Evolutionary conservation across 2,113 vertebrate species (phyloP).

Genomic region (Raja brachyura): DNA sequence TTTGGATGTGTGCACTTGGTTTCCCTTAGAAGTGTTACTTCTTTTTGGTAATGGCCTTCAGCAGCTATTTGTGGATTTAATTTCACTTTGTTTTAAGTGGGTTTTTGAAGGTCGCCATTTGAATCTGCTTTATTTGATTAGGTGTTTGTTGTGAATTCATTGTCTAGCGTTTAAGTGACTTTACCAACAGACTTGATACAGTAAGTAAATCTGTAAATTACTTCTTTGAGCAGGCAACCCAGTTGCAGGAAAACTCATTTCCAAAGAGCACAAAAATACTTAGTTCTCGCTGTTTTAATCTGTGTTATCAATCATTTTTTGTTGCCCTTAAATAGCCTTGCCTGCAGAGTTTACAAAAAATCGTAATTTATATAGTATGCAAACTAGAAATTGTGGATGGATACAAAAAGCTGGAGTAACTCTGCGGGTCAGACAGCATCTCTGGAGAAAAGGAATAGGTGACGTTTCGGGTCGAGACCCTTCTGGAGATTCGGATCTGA

Average conservation of each 20-base stretch:
- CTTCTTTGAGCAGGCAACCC: no score
- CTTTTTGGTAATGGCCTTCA: background rate
- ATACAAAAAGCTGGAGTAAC: no score
- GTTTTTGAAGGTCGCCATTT: background rate
- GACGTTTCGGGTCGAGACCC: no score
- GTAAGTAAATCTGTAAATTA: no score
- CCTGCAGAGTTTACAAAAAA: no score
- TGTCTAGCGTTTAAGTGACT: background rate
- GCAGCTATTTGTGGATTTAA: constrained; percentile 8
- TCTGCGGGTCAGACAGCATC: no score
- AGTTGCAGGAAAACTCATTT: background rate
- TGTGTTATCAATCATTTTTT: background rate
- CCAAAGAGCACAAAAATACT: background rate
- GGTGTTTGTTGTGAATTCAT: background rate
- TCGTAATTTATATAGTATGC: no score
- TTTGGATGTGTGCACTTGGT: background rate
- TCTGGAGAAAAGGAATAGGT: no score
- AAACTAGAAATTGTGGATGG: no score
- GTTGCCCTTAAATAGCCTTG: background rate
- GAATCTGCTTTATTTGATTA: background rate
- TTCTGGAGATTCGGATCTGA: background rate
- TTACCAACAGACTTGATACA: background rate
- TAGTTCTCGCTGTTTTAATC: background rate
- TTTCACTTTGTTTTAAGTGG: background rate
- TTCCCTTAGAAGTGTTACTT: background rate